Percentiles rank a stretch among this genome's conserved stretches.
phyloP scores from a whole-genome alignment of 2,888 invertebrate genomes.

The Heteromyza rotundicornis region DNA sequence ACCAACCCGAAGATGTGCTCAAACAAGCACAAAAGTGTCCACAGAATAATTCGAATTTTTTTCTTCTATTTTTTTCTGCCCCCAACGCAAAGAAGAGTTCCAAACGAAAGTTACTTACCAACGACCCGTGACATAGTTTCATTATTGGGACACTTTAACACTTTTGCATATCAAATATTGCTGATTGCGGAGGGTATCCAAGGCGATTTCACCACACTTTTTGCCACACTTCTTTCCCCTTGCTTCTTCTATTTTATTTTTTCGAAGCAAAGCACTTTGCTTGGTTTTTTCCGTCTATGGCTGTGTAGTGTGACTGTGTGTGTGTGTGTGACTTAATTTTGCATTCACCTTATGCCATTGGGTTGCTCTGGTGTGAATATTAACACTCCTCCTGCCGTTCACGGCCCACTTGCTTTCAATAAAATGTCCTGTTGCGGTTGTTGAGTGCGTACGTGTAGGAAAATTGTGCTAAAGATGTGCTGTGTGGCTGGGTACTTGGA shows the following conservation, averaged over 20 bases:
- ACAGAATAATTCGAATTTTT: not conserved
- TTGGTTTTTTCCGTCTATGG: not conserved
- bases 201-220: not conserved
- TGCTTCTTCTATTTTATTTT: too few relatives aligned
- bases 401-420: conserved; percentile 23
- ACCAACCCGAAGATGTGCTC: conserved; percentile 4
- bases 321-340: conserved; percentile 14
- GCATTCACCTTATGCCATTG: conserved; percentile 17
- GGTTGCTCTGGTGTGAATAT: conserved; percentile 20
- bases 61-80: not conserved
- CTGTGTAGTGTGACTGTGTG: not conserved
- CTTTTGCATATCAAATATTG: conserved; percentile 16
- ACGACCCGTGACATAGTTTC: conserved; percentile 8
- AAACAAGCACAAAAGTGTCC: conserved; percentile 5
- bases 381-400: conserved; percentile 8
- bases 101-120: not conserved
- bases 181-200: not conserved
- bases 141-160: conserved; percentile 20
- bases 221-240: not conserved
- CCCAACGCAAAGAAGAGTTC: not conserved
- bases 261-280: too few relatives aligned
- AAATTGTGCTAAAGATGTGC: conserved; percentile 6
- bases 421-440: conserved; percentile 11
- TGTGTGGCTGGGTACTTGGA: not conserved
- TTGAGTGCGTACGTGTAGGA: conserved; percentile 10